Base-by-base conservation (phyloP, 2,888 invertebrate species). In the Linhomoeus sp. region DNA sequence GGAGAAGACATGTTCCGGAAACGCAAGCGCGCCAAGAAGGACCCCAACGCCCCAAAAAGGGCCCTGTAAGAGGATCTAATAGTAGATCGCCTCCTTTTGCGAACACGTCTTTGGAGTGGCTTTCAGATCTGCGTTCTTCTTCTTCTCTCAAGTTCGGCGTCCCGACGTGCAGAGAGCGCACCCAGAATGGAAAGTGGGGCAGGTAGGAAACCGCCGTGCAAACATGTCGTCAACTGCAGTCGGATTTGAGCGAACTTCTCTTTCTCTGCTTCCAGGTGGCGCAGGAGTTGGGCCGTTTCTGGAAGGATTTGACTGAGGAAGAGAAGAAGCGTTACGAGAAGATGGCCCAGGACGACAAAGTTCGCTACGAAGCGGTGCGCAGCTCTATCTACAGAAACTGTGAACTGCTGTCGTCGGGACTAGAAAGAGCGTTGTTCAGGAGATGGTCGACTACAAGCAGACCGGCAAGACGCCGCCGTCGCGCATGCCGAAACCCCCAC, bases 31-130 rank as follows among this genome's bases (percentile, higher is more conserved):
- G 83, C 74, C 83, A 86, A 94, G 73, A 61, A 61, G 47, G 97
- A 97, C 70, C 94, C 94, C 44, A 90, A 92, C 72, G 94, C 94
- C 58, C 97, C 94, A 51, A 97, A 97, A 74, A 76, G 97, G 74
- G 85, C 92, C 65, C 74, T 97, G 85, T 90, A 78, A 82, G 88
- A 80, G 7, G 12, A 12, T 29, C 29, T 12, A 12, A 9, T n/a
- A n/a, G n/a, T n/a, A n/a, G n/a, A n/a, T n/a, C n/a, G n/a, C n/a
- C n/a, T n/a, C n/a, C n/a, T n/a, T n/a, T n/a, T n/a, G n/a, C n/a
- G n/a, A n/a, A n/a, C n/a, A n/a, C n/a, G n/a, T n/a, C n/a, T n/a
- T n/a, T n/a, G n/a, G n/a, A n/a, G n/a, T n/a, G n/a, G 22, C 22
- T 65, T 67, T 45, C 71, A 92, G 90, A 66, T 94, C 94, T 56